Conservation (phyloP, 2,797 vertebrate genomes). For the Chelmon rostratus region DNA sequence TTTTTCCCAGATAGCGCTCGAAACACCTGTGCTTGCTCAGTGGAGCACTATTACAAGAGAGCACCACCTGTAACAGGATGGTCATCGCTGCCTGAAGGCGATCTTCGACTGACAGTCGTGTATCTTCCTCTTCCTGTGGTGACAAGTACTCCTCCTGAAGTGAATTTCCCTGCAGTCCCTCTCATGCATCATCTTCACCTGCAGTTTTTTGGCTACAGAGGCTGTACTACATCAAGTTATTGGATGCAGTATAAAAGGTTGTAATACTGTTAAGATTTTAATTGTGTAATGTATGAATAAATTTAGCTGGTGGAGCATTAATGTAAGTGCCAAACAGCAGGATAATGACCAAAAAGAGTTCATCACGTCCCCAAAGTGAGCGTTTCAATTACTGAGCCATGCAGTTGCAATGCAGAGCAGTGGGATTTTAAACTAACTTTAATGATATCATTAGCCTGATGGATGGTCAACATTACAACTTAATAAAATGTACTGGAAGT, state of each 20-base stretch:
- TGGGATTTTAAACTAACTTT: slow-evolving; percentile 23
- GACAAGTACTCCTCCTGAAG: slow-evolving; percentile 21
- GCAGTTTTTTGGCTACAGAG: background rate
- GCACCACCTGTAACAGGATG: slow-evolving; percentile 24
- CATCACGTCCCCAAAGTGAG: slow-evolving; percentile 10
- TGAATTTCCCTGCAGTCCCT: slow-evolving; percentile 25
- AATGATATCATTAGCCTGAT: slow-evolving; percentile 35
- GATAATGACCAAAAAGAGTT: slow-evolving; percentile 24
- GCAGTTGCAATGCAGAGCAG: slow-evolving; percentile 10
- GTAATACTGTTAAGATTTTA: background rate
- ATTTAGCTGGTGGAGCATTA: slow-evolving; percentile 20
- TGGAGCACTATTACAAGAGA: background rate
- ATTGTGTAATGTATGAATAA: background rate
- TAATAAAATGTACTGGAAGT: slow-evolving; percentile 22
- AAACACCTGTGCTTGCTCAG: background rate
- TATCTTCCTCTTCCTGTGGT: slow-evolving; percentile 15
- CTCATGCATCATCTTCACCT: slow-evolving; percentile 31
- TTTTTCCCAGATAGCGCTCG: background rate
- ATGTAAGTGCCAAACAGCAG: slow-evolving; percentile 18
- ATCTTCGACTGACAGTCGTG: slow-evolving; percentile 28
- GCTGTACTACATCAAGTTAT: background rate
- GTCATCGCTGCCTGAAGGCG: slow-evolving; percentile 37
- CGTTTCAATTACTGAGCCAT: slow-evolving; percentile 10
- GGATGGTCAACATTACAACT: slow-evolving; percentile 3
- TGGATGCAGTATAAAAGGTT: background rate